Conservation (phyloP, 2,797 vertebrate genomes). For the Choloepus didactylus region DNA sequence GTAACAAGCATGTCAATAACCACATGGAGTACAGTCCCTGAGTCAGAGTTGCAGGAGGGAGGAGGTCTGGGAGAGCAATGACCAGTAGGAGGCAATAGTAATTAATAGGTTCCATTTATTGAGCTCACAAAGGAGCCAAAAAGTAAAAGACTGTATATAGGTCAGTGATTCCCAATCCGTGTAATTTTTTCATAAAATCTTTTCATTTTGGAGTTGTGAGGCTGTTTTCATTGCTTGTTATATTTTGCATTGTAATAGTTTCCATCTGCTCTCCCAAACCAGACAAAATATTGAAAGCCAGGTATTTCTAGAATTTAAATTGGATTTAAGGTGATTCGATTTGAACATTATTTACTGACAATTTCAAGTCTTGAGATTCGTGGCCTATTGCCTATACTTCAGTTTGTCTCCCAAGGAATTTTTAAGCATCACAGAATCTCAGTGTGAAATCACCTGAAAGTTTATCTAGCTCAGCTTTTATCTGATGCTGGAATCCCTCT, state of each 20-base stretch:
- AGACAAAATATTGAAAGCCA: neutral
- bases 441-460: conserved; percentile 58
- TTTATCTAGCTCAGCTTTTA: conserved; percentile 50
- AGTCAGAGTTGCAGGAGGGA: neutral
- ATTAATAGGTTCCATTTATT: conserved; percentile 82
- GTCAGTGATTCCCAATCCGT: neutral
- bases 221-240: conserved; percentile 12
- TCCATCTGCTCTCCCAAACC: neutral
- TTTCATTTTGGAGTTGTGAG: neutral
- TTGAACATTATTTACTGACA: conserved; percentile 42
- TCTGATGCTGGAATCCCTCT: conserved; percentile 38
- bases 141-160: conserved; percentile 65
- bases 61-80: neutral
- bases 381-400: neutral
- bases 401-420: conserved; percentile 50
- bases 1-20: neutral
- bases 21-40: neutral
- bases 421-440: conserved; percentile 64
- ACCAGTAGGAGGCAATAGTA: conserved; percentile 77
- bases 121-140: conserved; percentile 77
- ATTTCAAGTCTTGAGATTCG: conserved; percentile 21
- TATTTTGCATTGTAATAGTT: conserved; percentile 1
- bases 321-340: conserved; percentile 49
- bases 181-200: neutral
- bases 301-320: conserved; percentile 48